A percentile compares a stretch with the other conserved stretches of the same genome.
Conservation (phyloP, 2,113 vertebrate genomes). For the Gadus macrocephalus region DNA sequence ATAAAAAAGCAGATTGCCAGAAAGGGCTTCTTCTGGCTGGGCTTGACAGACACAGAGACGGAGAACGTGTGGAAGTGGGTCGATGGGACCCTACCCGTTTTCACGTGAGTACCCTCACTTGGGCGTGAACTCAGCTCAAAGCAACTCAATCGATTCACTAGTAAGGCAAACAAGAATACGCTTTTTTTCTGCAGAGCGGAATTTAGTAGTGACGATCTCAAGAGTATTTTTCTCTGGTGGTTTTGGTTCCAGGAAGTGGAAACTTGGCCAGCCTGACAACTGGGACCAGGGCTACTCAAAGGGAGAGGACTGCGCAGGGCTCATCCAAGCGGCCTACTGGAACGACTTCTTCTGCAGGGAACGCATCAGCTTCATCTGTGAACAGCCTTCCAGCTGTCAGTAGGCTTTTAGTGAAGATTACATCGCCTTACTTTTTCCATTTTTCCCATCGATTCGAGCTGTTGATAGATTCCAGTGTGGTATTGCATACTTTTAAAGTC, state of each 20-base stretch:
- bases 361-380: slow-evolving; percentile 87
- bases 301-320: slow-evolving; percentile 90
- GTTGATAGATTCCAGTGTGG: background rate
- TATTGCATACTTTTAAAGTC: no score
- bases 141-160: no score
- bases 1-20: slow-evolving; percentile 77
- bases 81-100: slow-evolving; percentile 80
- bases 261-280: slow-evolving; percentile 92
- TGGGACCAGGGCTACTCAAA: slow-evolving; percentile 82
- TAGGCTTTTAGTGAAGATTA: slow-evolving; percentile 1
- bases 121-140: background rate
- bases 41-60: slow-evolving; percentile 81
- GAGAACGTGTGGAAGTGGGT: slow-evolving; percentile 93
- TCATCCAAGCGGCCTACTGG: slow-evolving; percentile 86
- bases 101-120: slow-evolving; percentile 75
- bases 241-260: slow-evolving; percentile 83
- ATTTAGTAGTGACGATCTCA: no score
- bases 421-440: background rate
- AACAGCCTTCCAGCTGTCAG: slow-evolving; percentile 78
- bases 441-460: background rate
- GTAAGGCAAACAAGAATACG: background rate
- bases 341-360: slow-evolving; percentile 96
- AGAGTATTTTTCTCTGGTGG: background rate
- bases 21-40: slow-evolving; percentile 90
- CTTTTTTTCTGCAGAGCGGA: background rate